A percentile compares a stretch with the other conserved stretches of the same genome.
phyloP scores from a whole-genome alignment of 2,113 vertebrate species.

The Anolis carolinensis region DNA sequence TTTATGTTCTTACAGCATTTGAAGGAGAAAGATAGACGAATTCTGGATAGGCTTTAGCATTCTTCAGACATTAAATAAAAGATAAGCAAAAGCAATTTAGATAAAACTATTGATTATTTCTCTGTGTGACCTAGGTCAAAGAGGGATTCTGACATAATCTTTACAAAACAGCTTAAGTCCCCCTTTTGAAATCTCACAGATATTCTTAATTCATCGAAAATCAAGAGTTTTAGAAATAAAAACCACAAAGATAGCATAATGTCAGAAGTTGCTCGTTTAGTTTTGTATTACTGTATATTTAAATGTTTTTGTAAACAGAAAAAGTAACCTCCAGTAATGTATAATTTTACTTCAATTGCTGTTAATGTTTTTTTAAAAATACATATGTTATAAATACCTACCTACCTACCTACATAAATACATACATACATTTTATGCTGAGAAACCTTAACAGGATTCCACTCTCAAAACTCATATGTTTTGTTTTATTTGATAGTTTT shows the following conservation, averaged over 20 bases:
- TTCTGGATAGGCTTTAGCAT: slow-evolving; percentile 31
- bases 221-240: not conserved
- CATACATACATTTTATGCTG: not conserved
- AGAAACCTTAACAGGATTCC: not conserved
- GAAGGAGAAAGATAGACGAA: slow-evolving; percentile 40
- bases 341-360: not conserved
- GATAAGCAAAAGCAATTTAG: slow-evolving; percentile 68
- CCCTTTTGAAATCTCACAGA: slow-evolving; percentile 37
- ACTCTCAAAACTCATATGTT: not conserved
- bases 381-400: too few relatives aligned
- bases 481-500: not conserved
- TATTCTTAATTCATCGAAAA: not conserved
- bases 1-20: slow-evolving; percentile 4
- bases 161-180: slow-evolving; percentile 20
- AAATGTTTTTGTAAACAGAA: not conserved
- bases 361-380: too few relatives aligned
- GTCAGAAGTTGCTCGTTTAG: not conserved
- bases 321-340: not conserved
- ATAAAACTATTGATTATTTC: slow-evolving; percentile 64
- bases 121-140: slow-evolving; percentile 43
- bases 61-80: slow-evolving; percentile 47
- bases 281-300: not conserved
- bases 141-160: slow-evolving; percentile 42
- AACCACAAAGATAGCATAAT: not conserved
- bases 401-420: too few relatives aligned